Evolutionary conservation across 2,797 vertebrate genomes (phyloP).

Genomic region (Lemur catta): DNA sequence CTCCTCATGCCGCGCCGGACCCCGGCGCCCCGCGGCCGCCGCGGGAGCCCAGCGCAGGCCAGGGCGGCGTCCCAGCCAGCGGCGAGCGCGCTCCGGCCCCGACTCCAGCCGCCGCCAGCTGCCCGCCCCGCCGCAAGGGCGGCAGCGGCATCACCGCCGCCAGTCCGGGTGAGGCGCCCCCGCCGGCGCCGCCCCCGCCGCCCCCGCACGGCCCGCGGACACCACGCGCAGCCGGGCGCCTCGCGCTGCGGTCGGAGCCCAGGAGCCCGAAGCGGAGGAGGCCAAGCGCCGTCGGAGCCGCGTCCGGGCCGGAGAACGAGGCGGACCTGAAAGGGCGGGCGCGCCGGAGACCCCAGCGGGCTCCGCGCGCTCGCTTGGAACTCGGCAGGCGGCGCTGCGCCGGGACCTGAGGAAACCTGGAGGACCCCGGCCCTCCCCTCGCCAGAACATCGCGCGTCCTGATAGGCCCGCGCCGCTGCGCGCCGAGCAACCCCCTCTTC

Average conservation of each 20-base stretch:
- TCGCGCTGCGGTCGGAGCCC: not conserved
- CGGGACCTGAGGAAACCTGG: not conserved
- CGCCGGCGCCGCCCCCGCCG: slow-evolving; percentile 4
- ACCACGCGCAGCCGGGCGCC: not conserved
- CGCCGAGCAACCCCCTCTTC: not conserved
- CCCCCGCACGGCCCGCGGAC: slow-evolving; percentile 53
- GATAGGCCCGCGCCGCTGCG: slow-evolving; percentile 51
- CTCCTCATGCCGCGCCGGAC: slow-evolving; percentile 70
- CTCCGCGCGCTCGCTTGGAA: not conserved
- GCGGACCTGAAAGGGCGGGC: not conserved
- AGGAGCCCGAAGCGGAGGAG: not conserved
- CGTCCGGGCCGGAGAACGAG: not conserved
- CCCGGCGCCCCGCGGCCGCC: slow-evolving; percentile 59
- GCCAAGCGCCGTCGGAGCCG: not conserved
- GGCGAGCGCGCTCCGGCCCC: slow-evolving; percentile 1
- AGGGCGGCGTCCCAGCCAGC: slow-evolving; percentile 58
- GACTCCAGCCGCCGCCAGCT: slow-evolving; percentile 51
- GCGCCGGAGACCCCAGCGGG: not conserved
- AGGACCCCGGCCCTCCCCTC: not conserved
- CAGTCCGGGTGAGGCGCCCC: slow-evolving; percentile 34
- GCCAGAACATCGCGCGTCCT: slow-evolving; percentile 32
- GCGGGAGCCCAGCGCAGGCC: slow-evolving; percentile 28
- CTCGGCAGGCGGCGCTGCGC: slow-evolving; percentile 58
- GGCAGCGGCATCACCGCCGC: slow-evolving; percentile 67
- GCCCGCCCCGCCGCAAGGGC: slow-evolving; percentile 51